Percentiles rank a stretch among this genome's conserved stretches.
These are phyloP conservation scores for Ageneiosus marmoratus DNA, from an alignment of 2,113 vertebrate genomes.

Conservation along the genomic window DNA sequence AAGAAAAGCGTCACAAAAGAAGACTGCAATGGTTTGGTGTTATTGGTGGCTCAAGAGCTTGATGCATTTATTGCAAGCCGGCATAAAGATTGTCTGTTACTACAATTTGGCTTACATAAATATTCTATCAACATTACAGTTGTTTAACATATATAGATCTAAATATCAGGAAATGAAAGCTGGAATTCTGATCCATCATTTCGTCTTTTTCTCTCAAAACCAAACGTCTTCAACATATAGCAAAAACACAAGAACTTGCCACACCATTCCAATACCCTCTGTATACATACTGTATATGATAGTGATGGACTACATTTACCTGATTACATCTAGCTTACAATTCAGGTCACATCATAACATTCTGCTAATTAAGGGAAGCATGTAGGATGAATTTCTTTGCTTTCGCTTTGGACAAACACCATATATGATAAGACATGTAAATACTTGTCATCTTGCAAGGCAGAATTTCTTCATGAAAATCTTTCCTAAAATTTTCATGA, in stretches of 20 bases:
- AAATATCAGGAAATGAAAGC: too few species aligned
- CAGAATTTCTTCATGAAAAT: background rate
- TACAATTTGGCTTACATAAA: background rate
- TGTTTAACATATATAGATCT: too few species aligned
- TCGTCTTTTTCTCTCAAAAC: background rate
- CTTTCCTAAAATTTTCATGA: too few species aligned
- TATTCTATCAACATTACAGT: too few species aligned
- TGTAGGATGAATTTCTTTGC: too few species aligned
- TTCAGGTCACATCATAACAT: background rate
- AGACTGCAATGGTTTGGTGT: background rate
- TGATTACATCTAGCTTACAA: background rate
- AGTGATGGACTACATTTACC: background rate
- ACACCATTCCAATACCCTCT: background rate
- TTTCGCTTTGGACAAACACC: too few species aligned
- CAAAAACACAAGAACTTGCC: background rate
- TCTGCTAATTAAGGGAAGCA: background rate
- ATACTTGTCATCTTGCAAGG: background rate
- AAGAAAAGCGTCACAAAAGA: too few species aligned
- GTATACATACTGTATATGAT: background rate
- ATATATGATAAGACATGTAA: background rate
- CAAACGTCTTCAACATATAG: background rate
- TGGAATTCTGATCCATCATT: too few species aligned
- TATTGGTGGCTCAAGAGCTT: background rate
- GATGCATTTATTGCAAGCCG: background rate
- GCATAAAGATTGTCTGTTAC: background rate